Evolutionary conservation across 2,797 vertebrate species (phyloP).

Genomic region (Esox masquinongy): DNA sequence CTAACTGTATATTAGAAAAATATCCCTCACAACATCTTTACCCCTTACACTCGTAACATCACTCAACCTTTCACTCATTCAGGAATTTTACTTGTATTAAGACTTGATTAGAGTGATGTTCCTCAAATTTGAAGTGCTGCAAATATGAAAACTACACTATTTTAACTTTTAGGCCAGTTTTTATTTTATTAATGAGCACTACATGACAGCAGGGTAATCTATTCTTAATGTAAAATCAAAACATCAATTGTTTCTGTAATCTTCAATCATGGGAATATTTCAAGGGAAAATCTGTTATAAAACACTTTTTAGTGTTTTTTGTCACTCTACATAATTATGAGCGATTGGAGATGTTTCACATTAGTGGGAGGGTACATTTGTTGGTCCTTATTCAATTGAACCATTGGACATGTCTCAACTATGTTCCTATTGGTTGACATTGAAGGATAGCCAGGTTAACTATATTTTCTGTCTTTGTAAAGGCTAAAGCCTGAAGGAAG

Average conservation of each 20-base stretch:
- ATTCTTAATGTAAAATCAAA: neutral
- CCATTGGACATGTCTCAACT: too few species aligned
- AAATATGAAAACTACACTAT: neutral
- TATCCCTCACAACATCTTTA: constrained; percentile 46
- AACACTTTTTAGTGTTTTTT: neutral
- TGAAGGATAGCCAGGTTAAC: too few species aligned
- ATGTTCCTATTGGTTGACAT: too few species aligned
- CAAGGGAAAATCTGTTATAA: neutral
- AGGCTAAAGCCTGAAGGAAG: too few species aligned
- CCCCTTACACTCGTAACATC: constrained; percentile 47
- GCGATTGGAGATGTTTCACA: too few species aligned
- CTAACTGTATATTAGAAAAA: constrained; percentile 54
- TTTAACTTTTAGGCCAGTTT: neutral
- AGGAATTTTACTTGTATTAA: constrained; percentile 48
- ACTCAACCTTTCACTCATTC: constrained; percentile 39
- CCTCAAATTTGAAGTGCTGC: constrained; percentile 23
- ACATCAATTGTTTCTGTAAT: neutral
- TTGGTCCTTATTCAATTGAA: too few species aligned
- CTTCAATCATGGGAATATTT: neutral
- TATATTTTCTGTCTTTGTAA: too few species aligned
- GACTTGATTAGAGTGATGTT: constrained; percentile 22
- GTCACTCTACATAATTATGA: too few species aligned
- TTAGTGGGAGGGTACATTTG: too few species aligned
- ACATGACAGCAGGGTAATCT: neutral
- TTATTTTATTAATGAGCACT: neutral